Evolutionary conservation across 2,113 vertebrate species (phyloP).

Genomic region (Leptosomus discolor): DNA sequence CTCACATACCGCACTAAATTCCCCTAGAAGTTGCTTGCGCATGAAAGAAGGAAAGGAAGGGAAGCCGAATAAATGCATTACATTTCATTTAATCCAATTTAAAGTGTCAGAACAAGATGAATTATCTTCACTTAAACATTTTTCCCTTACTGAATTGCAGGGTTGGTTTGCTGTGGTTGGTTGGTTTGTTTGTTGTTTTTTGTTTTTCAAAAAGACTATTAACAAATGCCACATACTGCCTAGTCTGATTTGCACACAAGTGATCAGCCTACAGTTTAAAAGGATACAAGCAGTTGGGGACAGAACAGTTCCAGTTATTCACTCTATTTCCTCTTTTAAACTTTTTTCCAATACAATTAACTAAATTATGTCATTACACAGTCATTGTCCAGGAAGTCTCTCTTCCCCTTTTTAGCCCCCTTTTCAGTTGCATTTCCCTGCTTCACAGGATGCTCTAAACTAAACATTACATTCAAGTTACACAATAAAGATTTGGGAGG

Average conservation of each 20-base stretch:
- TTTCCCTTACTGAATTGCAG: neutral
- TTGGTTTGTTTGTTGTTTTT: too few relatives aligned
- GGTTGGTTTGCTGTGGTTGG: neutral
- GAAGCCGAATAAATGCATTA: neutral
- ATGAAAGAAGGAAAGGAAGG: neutral
- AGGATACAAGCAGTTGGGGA: neutral
- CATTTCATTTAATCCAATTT: neutral
- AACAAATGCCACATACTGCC: neutral
- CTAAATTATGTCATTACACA: slow-evolving; percentile 17
- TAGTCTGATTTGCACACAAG: neutral
- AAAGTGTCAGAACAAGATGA: neutral
- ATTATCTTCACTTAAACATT: neutral
- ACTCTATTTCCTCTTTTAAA: neutral
- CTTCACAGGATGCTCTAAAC: slow-evolving; percentile 52
- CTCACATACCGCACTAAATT: neutral
- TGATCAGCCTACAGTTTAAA: neutral
- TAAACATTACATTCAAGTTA: slow-evolving; percentile 34
- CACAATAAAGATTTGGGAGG: slow-evolving; percentile 12
- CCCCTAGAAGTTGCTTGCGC: fast-evolving
- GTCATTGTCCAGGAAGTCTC: slow-evolving; percentile 39
- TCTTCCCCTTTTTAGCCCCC: slow-evolving; percentile 12
- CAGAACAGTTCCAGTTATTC: slow-evolving; percentile 6
- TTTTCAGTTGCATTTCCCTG: slow-evolving; percentile 24
- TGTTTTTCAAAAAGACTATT: neutral
- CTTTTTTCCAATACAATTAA: slow-evolving; percentile 38